phyloP scores from a whole-genome alignment of 2,797 vertebrate species.

The Taeniopygia guttata region DNA sequence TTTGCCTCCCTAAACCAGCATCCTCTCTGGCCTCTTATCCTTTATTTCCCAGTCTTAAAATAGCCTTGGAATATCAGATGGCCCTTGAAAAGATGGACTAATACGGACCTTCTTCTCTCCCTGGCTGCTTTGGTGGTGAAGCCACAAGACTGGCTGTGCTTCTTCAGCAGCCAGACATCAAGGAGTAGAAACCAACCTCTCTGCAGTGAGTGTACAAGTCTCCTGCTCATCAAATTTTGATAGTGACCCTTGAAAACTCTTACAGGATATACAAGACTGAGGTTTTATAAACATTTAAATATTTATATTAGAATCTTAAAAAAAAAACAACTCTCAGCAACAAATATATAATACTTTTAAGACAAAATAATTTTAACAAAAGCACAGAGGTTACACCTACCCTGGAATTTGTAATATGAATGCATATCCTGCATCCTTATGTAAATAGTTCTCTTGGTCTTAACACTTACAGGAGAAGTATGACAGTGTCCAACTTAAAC shows the following conservation, averaged over 20 bases:
- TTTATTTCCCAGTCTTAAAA: background rate
- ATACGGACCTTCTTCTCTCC: background rate
- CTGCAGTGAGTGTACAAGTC: accelerated
- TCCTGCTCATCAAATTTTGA: background rate
- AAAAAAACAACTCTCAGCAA: background rate
- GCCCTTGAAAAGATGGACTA: background rate
- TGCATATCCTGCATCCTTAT: background rate
- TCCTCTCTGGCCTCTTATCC: background rate
- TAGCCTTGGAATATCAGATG: background rate
- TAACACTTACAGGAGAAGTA: background rate
- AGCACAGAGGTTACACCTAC: background rate
- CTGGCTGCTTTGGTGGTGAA: background rate
- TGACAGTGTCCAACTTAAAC: background rate
- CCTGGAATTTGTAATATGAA: background rate
- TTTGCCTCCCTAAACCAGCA: background rate
- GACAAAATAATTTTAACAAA: background rate
- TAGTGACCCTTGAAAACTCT: background rate
- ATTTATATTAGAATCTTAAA: background rate
- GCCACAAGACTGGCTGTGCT: accelerated
- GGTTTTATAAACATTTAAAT: background rate
- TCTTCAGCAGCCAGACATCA: background rate
- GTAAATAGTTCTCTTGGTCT: background rate
- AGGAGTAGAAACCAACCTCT: background rate
- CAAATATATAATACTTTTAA: background rate
- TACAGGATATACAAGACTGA: background rate